Evolutionary conservation across 2,888 invertebrate species (phyloP), one percentile per base, ranked within the genome.

Genomic region (Gortyna flavago): DNA sequence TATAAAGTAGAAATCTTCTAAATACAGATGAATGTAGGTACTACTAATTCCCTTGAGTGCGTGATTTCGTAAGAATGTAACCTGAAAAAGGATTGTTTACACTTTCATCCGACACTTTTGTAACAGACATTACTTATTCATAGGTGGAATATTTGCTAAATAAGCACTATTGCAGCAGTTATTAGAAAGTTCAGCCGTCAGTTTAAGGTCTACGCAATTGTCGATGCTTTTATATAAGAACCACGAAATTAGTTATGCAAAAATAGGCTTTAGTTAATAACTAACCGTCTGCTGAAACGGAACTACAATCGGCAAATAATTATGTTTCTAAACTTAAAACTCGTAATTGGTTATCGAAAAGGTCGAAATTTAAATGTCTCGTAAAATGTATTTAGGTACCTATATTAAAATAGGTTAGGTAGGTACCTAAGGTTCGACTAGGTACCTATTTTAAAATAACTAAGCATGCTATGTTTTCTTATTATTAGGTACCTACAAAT

Each of bases 171-270:
- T 29, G 29, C 29, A 38, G 48, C 67, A 38, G n/a, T 38, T 18
- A 32, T n/a, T 35, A 71, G 65, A 54, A 66, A 71, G 41, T 25
- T 61, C 25, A 29, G 65, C 70, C 32, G 51, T 68, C 44, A 57
- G 29, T 32, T 68, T n/a, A 54, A 44, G 9, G 11, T 51, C 7
- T 75, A 54, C 61, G 29, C 32, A 77, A 67, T 67, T 16, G 25
- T 16, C 2, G 64, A 35, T 57, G 51, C n/a, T 41, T 41, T 51
- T 62, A 65, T n/a, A 25, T 57, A 65, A 65, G 3, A 62, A 51
- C 35, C 21, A 7, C 18, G 13, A 44, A n/a, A 29, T 62, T 41
- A 29, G 11, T 59, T n/a, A 70, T 59, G 48, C 21, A 38, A 54
- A 38, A 38, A 59, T 29, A 48, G 18, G 25, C 9, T 16, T 41